Evolutionary conservation across 2,113 vertebrate species (phyloP).

Genomic region (Pachycephala philippinensis): DNA sequence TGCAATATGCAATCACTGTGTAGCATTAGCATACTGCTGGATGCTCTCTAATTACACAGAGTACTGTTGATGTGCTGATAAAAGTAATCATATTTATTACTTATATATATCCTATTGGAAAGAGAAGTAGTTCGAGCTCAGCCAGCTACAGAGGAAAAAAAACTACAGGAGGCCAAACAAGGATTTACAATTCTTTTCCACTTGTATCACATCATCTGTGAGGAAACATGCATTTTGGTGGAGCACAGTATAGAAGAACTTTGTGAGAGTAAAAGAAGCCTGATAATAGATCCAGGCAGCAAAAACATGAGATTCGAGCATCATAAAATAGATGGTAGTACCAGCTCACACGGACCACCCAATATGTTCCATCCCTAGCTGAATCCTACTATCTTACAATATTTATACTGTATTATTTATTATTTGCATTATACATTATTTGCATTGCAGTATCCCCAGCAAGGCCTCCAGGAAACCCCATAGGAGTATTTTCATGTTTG

Average conservation of each 20-base stretch:
- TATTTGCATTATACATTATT: neutral
- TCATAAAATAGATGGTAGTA: neutral
- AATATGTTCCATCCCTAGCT: neutral
- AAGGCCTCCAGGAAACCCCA: constrained; percentile 20
- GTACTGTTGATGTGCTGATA: neutral
- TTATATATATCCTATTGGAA: neutral
- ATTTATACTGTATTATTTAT: neutral
- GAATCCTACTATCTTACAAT: neutral
- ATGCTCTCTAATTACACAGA: neutral
- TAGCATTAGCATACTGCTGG: neutral
- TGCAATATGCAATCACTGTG: neutral
- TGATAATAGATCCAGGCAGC: neutral
- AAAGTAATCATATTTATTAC: neutral
- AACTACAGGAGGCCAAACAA: constrained; percentile 6
- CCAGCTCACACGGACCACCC: neutral
- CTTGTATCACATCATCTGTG: constrained; percentile 16
- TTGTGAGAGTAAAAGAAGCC: neutral
- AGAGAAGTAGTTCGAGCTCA: neutral
- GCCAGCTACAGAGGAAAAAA: neutral
- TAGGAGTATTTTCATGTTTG: neutral
- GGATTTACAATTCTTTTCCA: constrained; percentile 3
- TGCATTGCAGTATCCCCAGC: neutral
- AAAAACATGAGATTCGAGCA: neutral
- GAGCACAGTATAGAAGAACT: neutral
- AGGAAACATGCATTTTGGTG: constrained; percentile 1